Conservation (phyloP, 2,797 vertebrate genomes). For the Sphenopsis melanotis region DNA sequence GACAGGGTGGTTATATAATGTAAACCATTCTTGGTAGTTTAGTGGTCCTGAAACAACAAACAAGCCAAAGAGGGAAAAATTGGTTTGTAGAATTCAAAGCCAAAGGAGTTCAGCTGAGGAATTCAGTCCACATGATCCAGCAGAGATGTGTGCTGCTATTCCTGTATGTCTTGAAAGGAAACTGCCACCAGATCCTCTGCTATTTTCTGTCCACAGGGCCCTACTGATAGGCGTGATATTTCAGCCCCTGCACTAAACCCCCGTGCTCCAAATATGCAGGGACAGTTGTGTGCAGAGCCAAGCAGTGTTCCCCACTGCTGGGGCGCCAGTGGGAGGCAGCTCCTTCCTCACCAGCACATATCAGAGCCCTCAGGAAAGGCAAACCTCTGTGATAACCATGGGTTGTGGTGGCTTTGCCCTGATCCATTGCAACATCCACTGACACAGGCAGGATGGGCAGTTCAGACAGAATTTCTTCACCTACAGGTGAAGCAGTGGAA, state of each 20-base stretch:
- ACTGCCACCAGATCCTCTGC: slow-evolving; percentile 71
- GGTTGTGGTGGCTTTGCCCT: neutral
- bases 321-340: neutral
- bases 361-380: neutral
- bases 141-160: slow-evolving; percentile 67
- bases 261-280: slow-evolving; percentile 7
- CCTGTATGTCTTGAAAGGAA: slow-evolving; percentile 70
- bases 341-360: neutral
- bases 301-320: neutral
- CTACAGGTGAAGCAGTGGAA: neutral
- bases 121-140: slow-evolving; percentile 52
- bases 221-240: slow-evolving; percentile 62
- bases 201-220: slow-evolving; percentile 63
- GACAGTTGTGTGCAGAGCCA: slow-evolving; percentile 28
- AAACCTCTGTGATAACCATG: accelerated
- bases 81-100: slow-evolving; percentile 35
- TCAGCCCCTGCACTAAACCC: slow-evolving; percentile 20
- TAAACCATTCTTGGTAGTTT: neutral
- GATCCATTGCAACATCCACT: accelerated
- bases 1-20: slow-evolving; percentile 38
- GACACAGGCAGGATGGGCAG: neutral
- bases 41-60: slow-evolving; percentile 33
- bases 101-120: neutral
- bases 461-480: neutral
- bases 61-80: neutral